Evolutionary conservation across 2,888 invertebrate species (phyloP), one percentile per base, ranked within the genome.

Genomic region (Chouioia cunea): DNA sequence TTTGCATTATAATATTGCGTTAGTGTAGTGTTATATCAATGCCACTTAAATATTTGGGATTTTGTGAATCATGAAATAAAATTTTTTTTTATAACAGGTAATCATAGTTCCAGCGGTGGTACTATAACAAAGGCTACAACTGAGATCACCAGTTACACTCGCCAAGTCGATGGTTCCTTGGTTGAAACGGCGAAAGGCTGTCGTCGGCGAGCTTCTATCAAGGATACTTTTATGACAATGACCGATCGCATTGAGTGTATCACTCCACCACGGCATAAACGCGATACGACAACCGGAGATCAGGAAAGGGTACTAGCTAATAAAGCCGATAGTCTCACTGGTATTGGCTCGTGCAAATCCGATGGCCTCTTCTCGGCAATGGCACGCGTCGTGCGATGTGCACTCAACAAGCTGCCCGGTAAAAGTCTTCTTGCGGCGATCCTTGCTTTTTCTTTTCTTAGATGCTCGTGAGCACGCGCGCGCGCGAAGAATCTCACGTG

Each of bases 351-450:
- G 12, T 46, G 8, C 6, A 73, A 54, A 23, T 71, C 76, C 10
- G 73, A 76, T 12, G 81, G 83, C 47, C 75, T 85, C 2, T 76
- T 85, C 10, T 80, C 83, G 0, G 73, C 77, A 10, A 60, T 85
- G 53, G 77, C 83, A 3, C 79, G 82, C 36, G 84, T 79, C 2
- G 74, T 85, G 43, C 80, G 74, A 67, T 71, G 65, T 4, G 84
- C 81, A 2, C 76, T 84, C 18, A 80, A 71, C 73, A 83, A 77
- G 71, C 74, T 85, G 10, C 77, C 83, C 8, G 79, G 84, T 82
- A 71, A 70, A 74, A 52, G 46, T 44, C 52, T 69, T 18, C 12
- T 63, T 64, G 58, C 62, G 65, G 65, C 53, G 54, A 70, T 70
- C 65, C 65, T 23, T 1, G 20, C 16, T 22, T 65, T 36, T 43